These are phyloP conservation scores for Leptodactylus fuscus DNA, from an alignment of 2,113 vertebrate genomes.

Conservation along the genomic window DNA sequence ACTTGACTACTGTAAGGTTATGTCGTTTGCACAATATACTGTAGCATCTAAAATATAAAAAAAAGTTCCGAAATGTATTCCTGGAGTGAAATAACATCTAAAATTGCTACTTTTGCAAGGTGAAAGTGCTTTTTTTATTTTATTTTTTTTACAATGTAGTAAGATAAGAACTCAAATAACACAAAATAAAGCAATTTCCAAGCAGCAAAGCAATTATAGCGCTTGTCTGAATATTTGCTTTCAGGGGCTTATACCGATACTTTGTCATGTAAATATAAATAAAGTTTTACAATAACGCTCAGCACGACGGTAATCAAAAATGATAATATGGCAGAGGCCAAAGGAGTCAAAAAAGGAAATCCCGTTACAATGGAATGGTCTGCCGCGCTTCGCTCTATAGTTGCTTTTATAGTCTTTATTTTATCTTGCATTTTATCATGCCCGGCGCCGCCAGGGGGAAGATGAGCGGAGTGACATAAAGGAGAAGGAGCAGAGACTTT, in stretches of 20 bases:
- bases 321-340: neutral
- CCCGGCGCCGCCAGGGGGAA: neutral
- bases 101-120: conserved; percentile 46
- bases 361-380: neutral
- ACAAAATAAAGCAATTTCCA: conserved; percentile 13
- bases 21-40: conserved; percentile 35
- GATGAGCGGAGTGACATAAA: neutral
- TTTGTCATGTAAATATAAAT: neutral
- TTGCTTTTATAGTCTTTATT: neutral
- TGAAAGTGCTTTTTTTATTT: conserved; percentile 1
- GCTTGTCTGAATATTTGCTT: neutral
- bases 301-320: neutral
- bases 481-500: neutral
- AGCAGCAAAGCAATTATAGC: conserved; percentile 19
- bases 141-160: conserved; percentile 10
- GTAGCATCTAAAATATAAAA: conserved; percentile 23
- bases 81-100: conserved; percentile 34
- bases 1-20: conserved; percentile 44
- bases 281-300: neutral
- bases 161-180: conserved; percentile 33
- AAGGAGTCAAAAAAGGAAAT: neutral
- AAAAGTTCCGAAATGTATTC: conserved; percentile 10
- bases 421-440: neutral
- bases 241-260: neutral
- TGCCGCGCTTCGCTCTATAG: neutral